phyloP scores from a whole-genome alignment of 2,888 invertebrate genomes.

The Napeogenes sylphis region DNA sequence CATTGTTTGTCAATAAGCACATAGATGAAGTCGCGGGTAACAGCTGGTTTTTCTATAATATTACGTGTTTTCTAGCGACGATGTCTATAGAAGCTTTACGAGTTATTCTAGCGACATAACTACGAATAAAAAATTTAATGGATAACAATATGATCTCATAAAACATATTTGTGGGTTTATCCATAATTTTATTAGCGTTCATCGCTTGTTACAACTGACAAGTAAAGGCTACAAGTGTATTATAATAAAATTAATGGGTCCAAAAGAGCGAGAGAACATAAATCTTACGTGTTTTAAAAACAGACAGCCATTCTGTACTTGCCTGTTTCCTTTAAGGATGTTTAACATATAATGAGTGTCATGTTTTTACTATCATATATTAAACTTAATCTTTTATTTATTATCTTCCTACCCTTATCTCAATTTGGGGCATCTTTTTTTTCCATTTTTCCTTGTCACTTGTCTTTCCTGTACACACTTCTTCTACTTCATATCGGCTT shows the following conservation, averaged over 20 bases:
- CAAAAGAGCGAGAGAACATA: constrained; percentile 26
- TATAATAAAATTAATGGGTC: constrained; percentile 29
- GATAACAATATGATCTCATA: constrained; percentile 37
- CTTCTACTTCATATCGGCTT: too few relatives aligned
- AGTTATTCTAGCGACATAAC: constrained; percentile 23
- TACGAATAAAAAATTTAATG: constrained; percentile 45
- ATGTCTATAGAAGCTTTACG: neutral
- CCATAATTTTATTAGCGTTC: constrained; percentile 24
- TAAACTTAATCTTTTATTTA: neutral
- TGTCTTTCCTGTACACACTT: too few relatives aligned
- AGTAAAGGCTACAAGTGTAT: constrained; percentile 28
- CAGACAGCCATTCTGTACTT: constrained; percentile 22
- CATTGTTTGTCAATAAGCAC: too few relatives aligned
- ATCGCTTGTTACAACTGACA: constrained; percentile 24
- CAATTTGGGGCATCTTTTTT: too few relatives aligned
- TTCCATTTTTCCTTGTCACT: too few relatives aligned
- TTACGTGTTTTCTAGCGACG: too few relatives aligned
- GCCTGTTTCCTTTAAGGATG: constrained; percentile 13
- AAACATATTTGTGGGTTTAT: constrained; percentile 33
- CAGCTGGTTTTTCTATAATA: too few relatives aligned
- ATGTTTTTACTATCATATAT: neutral
- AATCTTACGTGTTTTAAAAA: constrained; percentile 28
- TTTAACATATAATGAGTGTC: neutral
- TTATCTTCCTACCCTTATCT: too few relatives aligned
- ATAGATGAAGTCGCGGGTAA: too few relatives aligned